Conservation (phyloP, 2,888 invertebrate genomes). For the Yponomeuta cagnagella region DNA sequence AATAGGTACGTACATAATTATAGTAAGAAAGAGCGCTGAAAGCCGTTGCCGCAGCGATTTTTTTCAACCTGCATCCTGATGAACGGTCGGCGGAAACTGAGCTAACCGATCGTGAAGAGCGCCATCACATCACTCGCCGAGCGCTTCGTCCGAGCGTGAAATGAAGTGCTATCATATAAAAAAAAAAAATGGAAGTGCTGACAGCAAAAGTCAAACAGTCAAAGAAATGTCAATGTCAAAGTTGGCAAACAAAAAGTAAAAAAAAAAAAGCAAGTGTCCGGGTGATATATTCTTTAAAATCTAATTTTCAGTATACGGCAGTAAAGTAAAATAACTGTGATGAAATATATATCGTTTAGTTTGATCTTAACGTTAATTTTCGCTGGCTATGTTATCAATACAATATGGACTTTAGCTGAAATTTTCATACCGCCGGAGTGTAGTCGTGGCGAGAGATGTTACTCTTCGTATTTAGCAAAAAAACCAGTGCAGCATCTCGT, state of each 20-base stretch:
- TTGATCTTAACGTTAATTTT: constrained; percentile 79
- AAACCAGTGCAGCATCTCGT: constrained; percentile 82
- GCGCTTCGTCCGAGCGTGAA: too few relatives aligned
- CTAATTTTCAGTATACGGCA: not conserved
- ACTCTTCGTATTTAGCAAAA: constrained; percentile 79
- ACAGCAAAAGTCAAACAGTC: not conserved
- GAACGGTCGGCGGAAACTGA: too few relatives aligned
- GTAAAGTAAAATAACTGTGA: constrained; percentile 22
- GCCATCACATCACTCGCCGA: too few relatives aligned
- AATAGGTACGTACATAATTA: too few relatives aligned
- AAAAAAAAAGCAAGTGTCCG: not conserved
- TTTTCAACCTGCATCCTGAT: too few relatives aligned
- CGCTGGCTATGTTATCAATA: constrained; percentile 81
- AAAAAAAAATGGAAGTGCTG: too few relatives aligned
- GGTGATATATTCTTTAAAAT: not conserved
- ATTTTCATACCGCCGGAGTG: constrained; percentile 84
- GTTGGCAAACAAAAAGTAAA: constrained; percentile 9
- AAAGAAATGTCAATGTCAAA: constrained; percentile 2
- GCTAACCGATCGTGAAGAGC: too few relatives aligned
- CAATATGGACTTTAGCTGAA: constrained; percentile 84
- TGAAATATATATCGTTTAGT: constrained; percentile 77
- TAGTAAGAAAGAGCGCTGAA: too few relatives aligned
- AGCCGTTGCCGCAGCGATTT: too few relatives aligned
- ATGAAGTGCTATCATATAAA: not conserved
- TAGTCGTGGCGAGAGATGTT: constrained; percentile 78